Evolutionary conservation across 2,888 invertebrate genomes (phyloP), one percentile per base, ranked within the genome.

Genomic region (Heliothis peltigera): DNA sequence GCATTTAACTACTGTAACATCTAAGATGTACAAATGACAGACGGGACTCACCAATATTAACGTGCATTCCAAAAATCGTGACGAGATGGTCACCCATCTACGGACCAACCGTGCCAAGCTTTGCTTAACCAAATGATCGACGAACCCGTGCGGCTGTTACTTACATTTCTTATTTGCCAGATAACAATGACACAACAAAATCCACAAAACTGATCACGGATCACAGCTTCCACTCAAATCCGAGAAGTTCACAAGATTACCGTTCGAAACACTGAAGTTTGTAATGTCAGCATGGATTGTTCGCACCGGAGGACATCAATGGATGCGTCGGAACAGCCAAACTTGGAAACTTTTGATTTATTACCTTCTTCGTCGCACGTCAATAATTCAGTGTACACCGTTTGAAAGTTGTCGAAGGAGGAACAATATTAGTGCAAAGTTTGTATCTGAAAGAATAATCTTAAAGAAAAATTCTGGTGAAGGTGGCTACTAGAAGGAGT

Each of bases 341-440:
- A 80, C 48, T 78, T 78, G 19, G n/a, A 15, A 57, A 75, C 61
- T 71, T 75, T 79, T 80, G 79, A 80, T 79, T 80, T 78, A 78
- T 68, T 65, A 42, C 61, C 12, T 47, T 17, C 22, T 42, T 61
- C 58, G 51, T 47, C n/a, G 17, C 1, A 48, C 46, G 44, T 63
- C 65, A 64, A 66, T 77, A 70, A 77, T 68, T 73, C 46, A 59
- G 39, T 7, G 15, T 39, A 32, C 46, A 48, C 43, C 57, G 46
- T 60, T 77, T 21, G 19, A n/a, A n/a, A n/a, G 25, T 39, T n/a
- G n/a, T 43, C 3, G 28, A 25, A 28, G 49, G 22, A 22, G 10
- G 4, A 46, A 42, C 15, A 3, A 5, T 15, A 22, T 28, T 32
- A 19, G 15, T 21, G 8, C 22, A 10, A 63, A 25, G 22, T 70